These are phyloP conservation scores for Pentalonia nigronervosa DNA, from an alignment of 1,140 invertebrate genomes.

Conservation along the genomic window DNA sequence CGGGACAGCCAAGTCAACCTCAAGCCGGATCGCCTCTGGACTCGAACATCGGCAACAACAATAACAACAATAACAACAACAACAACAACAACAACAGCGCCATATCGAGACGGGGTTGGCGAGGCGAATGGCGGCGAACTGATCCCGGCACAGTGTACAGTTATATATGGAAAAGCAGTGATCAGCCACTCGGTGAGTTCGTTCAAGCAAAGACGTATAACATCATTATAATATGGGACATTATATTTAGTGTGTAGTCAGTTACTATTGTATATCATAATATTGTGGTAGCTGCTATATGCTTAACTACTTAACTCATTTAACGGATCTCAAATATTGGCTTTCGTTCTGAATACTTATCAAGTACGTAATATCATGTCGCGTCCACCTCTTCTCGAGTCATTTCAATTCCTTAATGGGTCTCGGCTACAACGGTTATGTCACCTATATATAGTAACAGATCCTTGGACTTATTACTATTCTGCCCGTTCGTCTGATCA, in stretches of 20 bases:
- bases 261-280: not conserved
- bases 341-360: not conserved
- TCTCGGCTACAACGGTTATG: not conserved
- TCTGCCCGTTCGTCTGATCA: not conserved
- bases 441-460: not conserved
- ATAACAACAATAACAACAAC: conserved; percentile 6
- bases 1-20: conserved; percentile 24
- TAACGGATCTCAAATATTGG: not conserved
- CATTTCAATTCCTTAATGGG: not conserved
- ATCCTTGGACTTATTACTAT: not conserved
- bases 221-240: not conserved
- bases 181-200: conserved; percentile 42
- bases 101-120: conserved; percentile 19
- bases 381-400: not conserved
- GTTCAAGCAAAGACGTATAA: not conserved
- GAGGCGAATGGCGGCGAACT: conserved; percentile 33
- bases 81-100: conserved; percentile 13
- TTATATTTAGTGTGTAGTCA: not conserved
- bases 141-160: conserved; percentile 44
- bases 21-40: conserved; percentile 39
- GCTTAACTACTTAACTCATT: not conserved
- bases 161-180: conserved; percentile 52
- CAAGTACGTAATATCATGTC: not conserved
- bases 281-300: not conserved
- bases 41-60: not conserved